Base-by-base conservation (phyloP, 2,888 invertebrate genomes). In the Xestia xanthographa region DNA sequence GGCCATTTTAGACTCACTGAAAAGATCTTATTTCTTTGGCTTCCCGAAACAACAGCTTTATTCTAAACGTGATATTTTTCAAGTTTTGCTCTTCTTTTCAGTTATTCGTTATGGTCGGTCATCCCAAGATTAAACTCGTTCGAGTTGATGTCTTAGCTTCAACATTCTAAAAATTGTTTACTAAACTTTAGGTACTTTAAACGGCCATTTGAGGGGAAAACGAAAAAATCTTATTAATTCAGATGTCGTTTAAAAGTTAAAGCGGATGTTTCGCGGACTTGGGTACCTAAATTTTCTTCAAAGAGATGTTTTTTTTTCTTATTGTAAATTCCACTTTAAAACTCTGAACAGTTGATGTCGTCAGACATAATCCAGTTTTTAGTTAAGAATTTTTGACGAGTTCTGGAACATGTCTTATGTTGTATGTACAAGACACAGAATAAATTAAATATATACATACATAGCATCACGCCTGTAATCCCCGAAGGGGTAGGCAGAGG, bases 191-290 rank as follows among this genome's bases (percentile, higher is more conserved):
- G 20, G n/a, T 26, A 56, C 53, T 38, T 38, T 38, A 38, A 53
- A 26, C 20, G 26, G 38, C 9, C 26, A 26, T 56, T 56, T 14
- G 12, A 26, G 5, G 12, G n/a, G 12, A 53, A 56, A 56, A 56
- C 12, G 12, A 26, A 26, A 56, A 56, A 56, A 26, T 26, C n/a
- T 26, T 26, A 26, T 26, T 56, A 56, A 56, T 56, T 53, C 53
- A 12, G 12, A 26, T 68, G 68, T 38, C 68, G 38, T 68, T 68
- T 58, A 38, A 56, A 67, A 53, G 67, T 56, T 68, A 34, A 50
- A 50, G 34, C 4, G n/a, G n/a, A n/a, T n/a, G 67, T 68, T 56
- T 56, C 53, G 5, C 5, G 53, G 12, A 26, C 12, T 53, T 53
- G 5, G n/a, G n/a, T n/a, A 53, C 53, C n/a, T 26, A 53, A 5